Conservation (phyloP, 2,888 invertebrate species). For the Zootermopsis nevadensis region DNA sequence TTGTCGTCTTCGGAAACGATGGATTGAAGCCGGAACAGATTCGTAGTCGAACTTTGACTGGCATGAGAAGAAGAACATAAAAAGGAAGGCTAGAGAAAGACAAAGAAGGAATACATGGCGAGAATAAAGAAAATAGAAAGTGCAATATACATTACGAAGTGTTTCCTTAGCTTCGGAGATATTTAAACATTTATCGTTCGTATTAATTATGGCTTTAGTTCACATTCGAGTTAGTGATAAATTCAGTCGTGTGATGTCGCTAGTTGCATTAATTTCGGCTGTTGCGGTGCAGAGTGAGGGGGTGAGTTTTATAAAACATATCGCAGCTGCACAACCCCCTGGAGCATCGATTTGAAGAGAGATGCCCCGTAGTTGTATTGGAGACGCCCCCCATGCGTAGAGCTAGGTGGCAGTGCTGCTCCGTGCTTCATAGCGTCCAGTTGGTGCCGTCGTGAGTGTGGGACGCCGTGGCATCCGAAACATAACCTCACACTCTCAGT, state of each 20-base stretch:
- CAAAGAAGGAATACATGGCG: too few species aligned
- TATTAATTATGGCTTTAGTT: neutral
- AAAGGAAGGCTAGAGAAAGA: too few species aligned
- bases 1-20: too few species aligned
- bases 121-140: too few species aligned
- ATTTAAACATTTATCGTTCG: neutral
- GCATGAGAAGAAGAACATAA: too few species aligned
- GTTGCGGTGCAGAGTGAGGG: neutral
- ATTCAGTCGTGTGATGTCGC: conserved; percentile 23
- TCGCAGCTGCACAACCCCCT: conserved; percentile 41
- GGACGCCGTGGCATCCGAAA: too few species aligned
- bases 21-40: too few species aligned
- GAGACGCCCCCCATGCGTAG: conserved; percentile 20
- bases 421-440: neutral
- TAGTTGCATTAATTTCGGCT: conserved; percentile 12
- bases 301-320: conserved; percentile 36
- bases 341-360: conserved; percentile 39
- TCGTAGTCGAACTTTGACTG: too few species aligned
- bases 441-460: neutral
- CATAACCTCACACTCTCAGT: too few species aligned
- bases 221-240: conserved; percentile 15
- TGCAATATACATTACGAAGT: too few species aligned
- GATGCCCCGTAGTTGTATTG: neutral
- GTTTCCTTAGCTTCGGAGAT: too few species aligned
- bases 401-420: conserved; percentile 1